Evolutionary conservation across 37 sponge, comb jelly and placozoan genomes (phyloP), one percentile per base, ranked within the genome.

Genomic region (Haliclona indistincta): DNA sequence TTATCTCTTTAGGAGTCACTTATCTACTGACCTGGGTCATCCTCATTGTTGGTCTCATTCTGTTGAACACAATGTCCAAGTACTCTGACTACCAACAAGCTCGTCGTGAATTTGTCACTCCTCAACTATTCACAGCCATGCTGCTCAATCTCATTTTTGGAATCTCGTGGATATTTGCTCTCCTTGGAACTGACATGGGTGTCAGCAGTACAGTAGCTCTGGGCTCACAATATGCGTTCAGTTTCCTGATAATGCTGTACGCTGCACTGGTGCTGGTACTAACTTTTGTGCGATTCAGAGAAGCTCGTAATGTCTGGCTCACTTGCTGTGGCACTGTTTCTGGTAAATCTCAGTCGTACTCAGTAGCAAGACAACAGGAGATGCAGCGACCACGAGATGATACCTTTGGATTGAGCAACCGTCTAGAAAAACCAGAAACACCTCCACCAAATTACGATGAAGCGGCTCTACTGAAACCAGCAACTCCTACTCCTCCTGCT

Each of bases 1-100:
- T 78, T 39, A 38, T 78, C n/a, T 68, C 79, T 23, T 44, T 78
- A 20, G 23, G 51, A 2, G 39, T 68, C 41, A 67, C 67, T 42
- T 67, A 68, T 42, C 22, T 58, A 20, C 60, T 58, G 7, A 26
- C 60, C n/a, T 20, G 11, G 6, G 23, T 58, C 11, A 25, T 7
- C 60, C 25, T 25, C 60, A 58, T 58, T 6, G 7, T 58, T 20
- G 11, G 26, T 25, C 7, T 58, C 60, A 25, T 58, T 26, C 22
- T n/a, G 7, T 7, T 58, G 6, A n/a, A 25, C 7, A 25, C 6
- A 8, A n/a, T 6, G 6, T 6, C 23, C 11, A 58, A 25, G 60
- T 25, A 8, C 28, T 25, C 26, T n/a, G 60, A 20, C 11, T 20
- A 58, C 6, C 11, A 11, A 20, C 22, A 11, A 25, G 13, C n/a